Evolutionary conservation across 2,113 vertebrate species (phyloP).

Genomic region (Pseudolaguvia tuberculata): DNA sequence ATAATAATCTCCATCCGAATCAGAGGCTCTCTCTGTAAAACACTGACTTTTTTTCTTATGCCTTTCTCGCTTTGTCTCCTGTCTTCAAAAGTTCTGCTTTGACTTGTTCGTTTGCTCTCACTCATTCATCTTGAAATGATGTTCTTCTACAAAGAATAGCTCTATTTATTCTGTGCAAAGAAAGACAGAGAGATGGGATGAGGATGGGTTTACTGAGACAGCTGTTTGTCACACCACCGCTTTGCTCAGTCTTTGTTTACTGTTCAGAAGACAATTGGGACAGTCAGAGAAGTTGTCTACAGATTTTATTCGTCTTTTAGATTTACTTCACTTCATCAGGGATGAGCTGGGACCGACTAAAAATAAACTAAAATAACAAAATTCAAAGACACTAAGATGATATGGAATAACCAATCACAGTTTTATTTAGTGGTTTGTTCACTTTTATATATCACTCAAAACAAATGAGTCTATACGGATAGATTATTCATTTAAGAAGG

Average conservation of each 20-base stretch:
- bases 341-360: neutral
- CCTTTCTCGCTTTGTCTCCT: conserved; percentile 50
- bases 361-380: neutral
- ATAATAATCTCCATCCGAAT: conserved; percentile 52
- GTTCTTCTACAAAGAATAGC: conserved; percentile 53
- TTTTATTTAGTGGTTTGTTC: too few species aligned
- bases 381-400: too few species aligned
- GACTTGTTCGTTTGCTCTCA: conserved; percentile 33
- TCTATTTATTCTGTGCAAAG: conserved; percentile 51
- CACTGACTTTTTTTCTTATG: conserved; percentile 59
- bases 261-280: conserved; percentile 24
- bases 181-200: conserved; percentile 1
- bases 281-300: neutral
- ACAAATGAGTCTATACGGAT: too few species aligned
- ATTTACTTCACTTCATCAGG: neutral
- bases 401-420: too few species aligned
- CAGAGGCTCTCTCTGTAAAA: conserved; percentile 57
- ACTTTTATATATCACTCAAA: too few species aligned
- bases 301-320: neutral
- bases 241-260: neutral
- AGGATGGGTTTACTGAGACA: conserved; percentile 19
- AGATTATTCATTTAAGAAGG: too few species aligned
- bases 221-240: conserved; percentile 30
- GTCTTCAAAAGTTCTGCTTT: conserved; percentile 59
- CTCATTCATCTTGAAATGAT: neutral